Base-by-base conservation (phyloP, 2,113 vertebrate species). In the Phrynosoma platyrhinos region DNA sequence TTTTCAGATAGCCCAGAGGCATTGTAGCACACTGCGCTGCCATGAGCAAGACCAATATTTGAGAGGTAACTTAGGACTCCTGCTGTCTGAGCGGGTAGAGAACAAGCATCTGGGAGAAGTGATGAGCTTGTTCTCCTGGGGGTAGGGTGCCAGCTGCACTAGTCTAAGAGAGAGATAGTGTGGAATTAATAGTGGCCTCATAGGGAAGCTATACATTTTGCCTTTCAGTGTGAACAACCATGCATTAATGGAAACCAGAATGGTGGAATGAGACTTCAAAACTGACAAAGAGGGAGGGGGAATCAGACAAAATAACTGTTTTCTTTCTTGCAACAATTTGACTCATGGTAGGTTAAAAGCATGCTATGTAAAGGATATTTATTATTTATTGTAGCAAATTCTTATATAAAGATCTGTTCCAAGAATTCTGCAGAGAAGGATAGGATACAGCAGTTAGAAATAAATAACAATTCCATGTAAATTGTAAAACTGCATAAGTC, bases 151-250 rank as follows among this genome's bases (percentile, higher is more conserved):
- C 94, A 96, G 95, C 95, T 96, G 95, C 89, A 94, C 91, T 93
- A 91, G 53, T 94, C 91, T 89, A 92, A 92, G 77, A 94, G 89
- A 96, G 91, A 92, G 86, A 84, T 78, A 95, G 94, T 91, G 92
- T 93, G 93, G 95, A 95, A 94, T 96, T 96, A 96, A 96, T 93
- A 94, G 93, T 93, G 91, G 90, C 93, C 93, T 94, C 92, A 91
- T 42, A 92, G 92, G 90, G 92, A 93, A 90, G 87, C 91, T 92
- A 83, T 94, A 87, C 90, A 90, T 91, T 93, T 93, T 87, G 90
- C 89, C 86, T 94, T 94, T 92, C 89, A 91, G 84, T 83, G 87
- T 90, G 88, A 92, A 95, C 87, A 93, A 2, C 76, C 79, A 84
- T 88, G 93, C 87, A 68, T 94, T 91, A 90, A 89, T 84, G 62